Base-by-base conservation (phyloP, 2,113 vertebrate genomes). In the Prionailurus viverrinus region DNA sequence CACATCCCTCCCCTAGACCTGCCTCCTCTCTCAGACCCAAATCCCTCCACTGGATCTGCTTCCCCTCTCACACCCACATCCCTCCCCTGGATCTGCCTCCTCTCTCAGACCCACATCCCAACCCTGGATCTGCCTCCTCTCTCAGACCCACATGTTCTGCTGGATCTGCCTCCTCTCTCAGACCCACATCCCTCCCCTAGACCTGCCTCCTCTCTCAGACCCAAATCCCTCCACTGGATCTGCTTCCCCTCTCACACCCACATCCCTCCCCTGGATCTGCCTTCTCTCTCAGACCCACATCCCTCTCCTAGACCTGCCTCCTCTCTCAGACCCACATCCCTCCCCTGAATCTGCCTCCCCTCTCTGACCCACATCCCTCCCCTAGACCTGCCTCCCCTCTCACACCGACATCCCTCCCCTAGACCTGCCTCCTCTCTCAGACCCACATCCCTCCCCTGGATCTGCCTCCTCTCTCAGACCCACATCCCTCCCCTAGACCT, bases 151-250 rank as follows among this genome's bases (percentile, higher is more conserved):
- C 9, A 0, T 19, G 15, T 12, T 7, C 15, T 1, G n/a, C 76
- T 53, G 21, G 8, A 7, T 7, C 36, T 12, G 6, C 66, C n/a
- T 48, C n/a, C 31, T 10, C 7, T 1, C 5, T 65, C 48, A 18
- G 19, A 73, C 58, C 21, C 36, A 23, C 21, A 1, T 4, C 5
- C 80, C 4, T 19, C 5, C 0, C 69, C 82, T 33, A 21, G 12
- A 6, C 5, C 29, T 10, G 7, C 29, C 51, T 69, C 9, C 19
- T 14, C 5, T 5, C 4, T 92, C 73, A 33, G 4, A n/a, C 7
- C 29, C 66, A 12, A 8, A 0, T 16, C 27, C 16, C 29, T 18
- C 10, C 4, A 4, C 39, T 39, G 4, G 39, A 39, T 4, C 4
- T 39, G 5, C 48, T 45, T 78, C 48, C 76, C 10, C 53, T 8